Base-by-base conservation (phyloP, 2,113 vertebrate genomes). In the Psettodes erumei region DNA sequence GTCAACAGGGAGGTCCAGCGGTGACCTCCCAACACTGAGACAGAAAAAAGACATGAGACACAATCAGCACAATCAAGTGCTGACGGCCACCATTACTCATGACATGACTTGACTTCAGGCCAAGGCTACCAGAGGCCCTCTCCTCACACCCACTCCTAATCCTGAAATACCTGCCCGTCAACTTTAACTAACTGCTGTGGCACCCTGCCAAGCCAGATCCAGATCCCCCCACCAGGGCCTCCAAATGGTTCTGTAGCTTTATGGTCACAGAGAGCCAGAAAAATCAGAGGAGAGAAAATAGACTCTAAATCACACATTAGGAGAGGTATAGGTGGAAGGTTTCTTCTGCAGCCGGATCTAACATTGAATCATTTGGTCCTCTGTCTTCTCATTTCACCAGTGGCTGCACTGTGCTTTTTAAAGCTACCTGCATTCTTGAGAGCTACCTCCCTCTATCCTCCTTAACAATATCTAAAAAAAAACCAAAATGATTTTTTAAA, bases 151-250 rank as follows among this genome's bases (percentile, higher is more conserved):
- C 79, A 87, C 89, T 78, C 61, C 47, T 55, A 32, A 75, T 77
- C 86, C 82, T 59, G 65, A 90, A 91, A 92, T 90, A 91, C 88
- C 88, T 85, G 86, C 68, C 40, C 23, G 42, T 56, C 62, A 71
- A 58, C 72, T 85, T 86, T 86, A 84, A 89, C 88, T 80, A 90
- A 85, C 71, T 65, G 56, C 79, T 75, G 16, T 1, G 60, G 70
- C 71, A 47, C 66, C 73, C 76, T 74, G 71, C 83, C 70, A 75
- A 73, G 56, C 42, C 61, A 83, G 69, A 68, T 54, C 40, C 62
- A 61, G 69, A 71, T 53, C 11, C 21, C 18, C 15, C 23, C 23
- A 32, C 13, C 15, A 62, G 19, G 60, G 68, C 54, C 65, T 77
- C 59, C 75, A 73, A 83, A 86, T 28, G n/a, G 63, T 82, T 77